Evolutionary conservation across 35 echinoderm and acorn worm genomes (phyloP).

Genomic region (Heliocidaris tuberculata): DNA sequence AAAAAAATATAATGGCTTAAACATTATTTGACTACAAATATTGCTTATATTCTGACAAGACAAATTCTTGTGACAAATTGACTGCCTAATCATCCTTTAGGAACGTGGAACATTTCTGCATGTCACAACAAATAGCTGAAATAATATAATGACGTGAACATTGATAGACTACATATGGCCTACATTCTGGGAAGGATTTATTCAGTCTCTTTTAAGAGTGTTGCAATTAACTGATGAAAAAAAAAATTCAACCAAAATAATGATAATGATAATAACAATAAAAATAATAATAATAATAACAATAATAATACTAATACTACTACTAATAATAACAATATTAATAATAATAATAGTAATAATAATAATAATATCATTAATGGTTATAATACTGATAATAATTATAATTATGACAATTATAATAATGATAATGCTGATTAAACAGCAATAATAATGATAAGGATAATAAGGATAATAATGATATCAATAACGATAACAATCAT

Average conservation of each 20-base stretch:
- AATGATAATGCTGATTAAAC: not conserved
- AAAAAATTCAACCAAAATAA: not conserved
- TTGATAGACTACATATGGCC: not conserved
- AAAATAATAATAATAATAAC: not conserved
- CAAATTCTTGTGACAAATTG: too few species aligned
- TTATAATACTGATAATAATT: not conserved
- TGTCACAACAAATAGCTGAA: too few species aligned
- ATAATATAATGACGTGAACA: not conserved
- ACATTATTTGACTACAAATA: not conserved
- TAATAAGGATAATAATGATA: not conserved
- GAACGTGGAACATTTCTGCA: too few species aligned
- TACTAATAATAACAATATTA: not conserved
- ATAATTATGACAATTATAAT: conserved; percentile 3
- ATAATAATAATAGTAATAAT: not conserved
- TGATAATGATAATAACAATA: not conserved
- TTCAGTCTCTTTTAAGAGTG: too few species aligned
- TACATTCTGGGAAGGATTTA: not conserved
- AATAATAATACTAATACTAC: conserved; percentile 12
- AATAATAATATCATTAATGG: not conserved
- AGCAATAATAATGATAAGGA: not conserved
- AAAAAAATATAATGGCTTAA: not conserved
- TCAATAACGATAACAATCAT: not conserved
- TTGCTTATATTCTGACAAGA: too few species aligned
- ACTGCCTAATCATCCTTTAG: too few species aligned
- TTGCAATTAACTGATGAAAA: not conserved